Evolutionary conservation across 2,113 vertebrate species (phyloP).

Genomic region (Ellobius talpinus): DNA sequence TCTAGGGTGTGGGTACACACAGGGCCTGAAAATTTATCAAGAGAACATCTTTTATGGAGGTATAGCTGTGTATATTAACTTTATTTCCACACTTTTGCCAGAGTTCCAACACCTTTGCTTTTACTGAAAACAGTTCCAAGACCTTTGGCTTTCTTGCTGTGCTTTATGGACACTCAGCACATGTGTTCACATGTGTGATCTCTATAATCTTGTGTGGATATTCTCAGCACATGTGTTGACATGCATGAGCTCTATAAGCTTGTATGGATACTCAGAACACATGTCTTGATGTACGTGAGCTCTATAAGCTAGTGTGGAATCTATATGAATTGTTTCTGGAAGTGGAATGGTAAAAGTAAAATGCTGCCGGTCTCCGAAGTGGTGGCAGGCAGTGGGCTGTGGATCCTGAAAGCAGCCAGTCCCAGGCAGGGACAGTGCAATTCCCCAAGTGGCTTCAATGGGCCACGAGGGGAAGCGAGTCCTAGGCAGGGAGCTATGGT

Average conservation of each 20-base stretch:
- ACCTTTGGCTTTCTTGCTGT: background rate
- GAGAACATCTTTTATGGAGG: background rate
- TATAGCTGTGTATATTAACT: background rate
- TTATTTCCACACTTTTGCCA: background rate
- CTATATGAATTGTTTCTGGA: background rate
- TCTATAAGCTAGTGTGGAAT: background rate
- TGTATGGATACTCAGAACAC: background rate
- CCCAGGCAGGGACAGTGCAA: too few species aligned
- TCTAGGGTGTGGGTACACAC: background rate
- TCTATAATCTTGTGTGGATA: background rate
- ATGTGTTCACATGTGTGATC: background rate
- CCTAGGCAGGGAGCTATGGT: too few species aligned
- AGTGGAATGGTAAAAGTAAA: too few species aligned
- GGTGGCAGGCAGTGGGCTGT: too few species aligned
- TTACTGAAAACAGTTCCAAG: background rate
- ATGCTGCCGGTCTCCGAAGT: too few species aligned
- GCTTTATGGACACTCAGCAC: background rate
- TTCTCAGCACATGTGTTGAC: background rate
- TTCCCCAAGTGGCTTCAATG: too few species aligned
- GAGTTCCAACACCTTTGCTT: background rate
- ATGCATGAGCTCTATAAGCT: background rate
- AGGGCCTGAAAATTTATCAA: background rate
- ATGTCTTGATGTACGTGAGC: background rate
- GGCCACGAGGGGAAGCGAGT: too few species aligned
- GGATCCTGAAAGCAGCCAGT: accelerated